Evolutionary conservation across 2,888 invertebrate genomes (phyloP).

Genomic region (Acanthosepion esculentum): DNA sequence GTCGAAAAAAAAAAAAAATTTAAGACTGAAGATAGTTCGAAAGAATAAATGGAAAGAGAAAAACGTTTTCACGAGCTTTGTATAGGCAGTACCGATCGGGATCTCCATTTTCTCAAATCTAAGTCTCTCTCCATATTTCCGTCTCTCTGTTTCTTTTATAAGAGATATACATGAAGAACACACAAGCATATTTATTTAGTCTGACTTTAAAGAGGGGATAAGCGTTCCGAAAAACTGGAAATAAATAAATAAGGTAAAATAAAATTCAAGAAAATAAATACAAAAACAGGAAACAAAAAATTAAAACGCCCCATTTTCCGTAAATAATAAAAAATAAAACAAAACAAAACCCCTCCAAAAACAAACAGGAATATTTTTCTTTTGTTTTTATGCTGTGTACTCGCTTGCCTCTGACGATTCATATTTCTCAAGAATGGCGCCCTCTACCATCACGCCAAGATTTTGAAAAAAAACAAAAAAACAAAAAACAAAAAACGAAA

Average conservation of each 20-base stretch:
- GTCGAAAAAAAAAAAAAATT: neutral
- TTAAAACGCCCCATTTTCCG: neutral
- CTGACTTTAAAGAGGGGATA: conserved; percentile 16
- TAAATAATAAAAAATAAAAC: neutral
- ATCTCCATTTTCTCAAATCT: neutral
- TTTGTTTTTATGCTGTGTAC: neutral
- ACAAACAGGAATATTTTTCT: neutral
- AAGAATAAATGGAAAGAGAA: neutral
- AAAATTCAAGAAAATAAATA: neutral
- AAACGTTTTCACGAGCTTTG: neutral
- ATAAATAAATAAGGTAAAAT: neutral
- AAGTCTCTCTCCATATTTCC: neutral
- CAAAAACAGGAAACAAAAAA: neutral
- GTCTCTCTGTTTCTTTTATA: neutral
- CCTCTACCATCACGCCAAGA: neutral
- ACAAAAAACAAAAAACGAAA: neutral
- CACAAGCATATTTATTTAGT: neutral
- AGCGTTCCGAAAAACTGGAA: neutral
- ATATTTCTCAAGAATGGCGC: neutral
- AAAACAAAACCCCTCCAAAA: neutral
- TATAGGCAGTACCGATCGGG: neutral
- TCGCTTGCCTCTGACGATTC: neutral
- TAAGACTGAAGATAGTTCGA: neutral
- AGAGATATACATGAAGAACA: neutral
- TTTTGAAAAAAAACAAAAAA: neutral